A percentile compares a stretch with the other conserved stretches of the same genome.
These are phyloP conservation scores for Mirounga angustirostris DNA, from an alignment of 2,113 vertebrate genomes.

Conservation along the genomic window DNA sequence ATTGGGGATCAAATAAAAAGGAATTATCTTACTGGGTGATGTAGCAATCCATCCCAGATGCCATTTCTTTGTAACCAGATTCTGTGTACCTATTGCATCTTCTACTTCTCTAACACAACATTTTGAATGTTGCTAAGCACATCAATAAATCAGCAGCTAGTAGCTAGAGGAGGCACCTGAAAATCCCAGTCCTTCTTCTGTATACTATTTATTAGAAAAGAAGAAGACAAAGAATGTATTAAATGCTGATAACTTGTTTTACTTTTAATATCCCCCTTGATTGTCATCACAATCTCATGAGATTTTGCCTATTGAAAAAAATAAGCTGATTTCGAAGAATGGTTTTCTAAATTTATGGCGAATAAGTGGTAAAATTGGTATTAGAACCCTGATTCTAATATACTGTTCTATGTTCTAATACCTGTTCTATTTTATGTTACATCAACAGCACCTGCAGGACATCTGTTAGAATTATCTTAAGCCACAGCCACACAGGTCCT, in stretches of 20 bases:
- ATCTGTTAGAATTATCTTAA: background rate
- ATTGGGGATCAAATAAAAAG: background rate
- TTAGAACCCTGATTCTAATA: background rate
- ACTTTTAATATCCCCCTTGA: background rate
- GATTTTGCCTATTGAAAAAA: background rate
- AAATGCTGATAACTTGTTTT: background rate
- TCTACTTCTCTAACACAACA: background rate
- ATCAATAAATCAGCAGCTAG: constrained; percentile 22
- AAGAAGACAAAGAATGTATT: background rate
- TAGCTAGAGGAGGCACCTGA: background rate
- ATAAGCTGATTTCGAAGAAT: background rate
- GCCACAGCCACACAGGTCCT: background rate
- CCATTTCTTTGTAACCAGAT: background rate
- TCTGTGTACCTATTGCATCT: background rate
- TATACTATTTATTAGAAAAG: background rate
- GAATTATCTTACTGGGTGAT: background rate
- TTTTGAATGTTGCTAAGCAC: background rate
- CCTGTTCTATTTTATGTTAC: background rate
- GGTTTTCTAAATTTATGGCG: background rate
- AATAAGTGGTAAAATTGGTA: background rate
- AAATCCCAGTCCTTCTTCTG: background rate
- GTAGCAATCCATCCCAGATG: background rate
- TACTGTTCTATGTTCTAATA: background rate
- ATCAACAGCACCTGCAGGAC: background rate
- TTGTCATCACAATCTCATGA: background rate